Evolutionary conservation across 2,797 vertebrate species (phyloP), one percentile per base, ranked within the genome.

Genomic region (Galagoides demidoff): DNA sequence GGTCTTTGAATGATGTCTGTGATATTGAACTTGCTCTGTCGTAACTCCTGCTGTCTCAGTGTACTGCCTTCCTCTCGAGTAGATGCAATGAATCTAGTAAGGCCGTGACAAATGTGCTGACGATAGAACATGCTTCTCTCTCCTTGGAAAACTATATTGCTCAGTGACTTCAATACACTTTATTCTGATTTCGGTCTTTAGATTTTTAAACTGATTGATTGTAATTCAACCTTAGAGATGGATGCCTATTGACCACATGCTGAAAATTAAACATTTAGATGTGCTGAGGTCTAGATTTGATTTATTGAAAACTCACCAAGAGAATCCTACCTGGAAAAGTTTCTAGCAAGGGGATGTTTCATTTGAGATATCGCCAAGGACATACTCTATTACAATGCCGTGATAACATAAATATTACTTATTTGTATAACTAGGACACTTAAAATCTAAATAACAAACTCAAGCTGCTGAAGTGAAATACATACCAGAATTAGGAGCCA

Each of bases 401-500:
- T 37, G 52, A 16, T 55, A 25, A 64, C 3, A 23, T 31, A 92
- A 85, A 57, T 89, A 49, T 37, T 73, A 19, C 10, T 93, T 20
- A 73, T 66, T 14, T 55, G 2, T 64, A 61, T 94, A 63, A 78
- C 5, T 4, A 49, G 27, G 11, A 87, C 34, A 45, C 43, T 82
- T 27, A 85, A 90, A 73, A 90, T 78, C 0, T 0, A 77, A 81
- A 45, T 43, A 16, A 63, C 20, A 59, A 52, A 94, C 78, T 89
- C 22, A 71, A 43, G 9, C 22, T 34, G 49, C 22, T 76, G 49
- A 85, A 17, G 3, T 70, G 29, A 97, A 94, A 89, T 81, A 95
- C 71, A 6, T 96, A 98, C 95, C 52, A 76, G 73, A 86, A 95
- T 57, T 39, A 97, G 49, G 3, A 98, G 85, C 20, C 78, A 76